Conservation (phyloP, 2,888 invertebrate species). For the Linnaemya vulpina region DNA sequence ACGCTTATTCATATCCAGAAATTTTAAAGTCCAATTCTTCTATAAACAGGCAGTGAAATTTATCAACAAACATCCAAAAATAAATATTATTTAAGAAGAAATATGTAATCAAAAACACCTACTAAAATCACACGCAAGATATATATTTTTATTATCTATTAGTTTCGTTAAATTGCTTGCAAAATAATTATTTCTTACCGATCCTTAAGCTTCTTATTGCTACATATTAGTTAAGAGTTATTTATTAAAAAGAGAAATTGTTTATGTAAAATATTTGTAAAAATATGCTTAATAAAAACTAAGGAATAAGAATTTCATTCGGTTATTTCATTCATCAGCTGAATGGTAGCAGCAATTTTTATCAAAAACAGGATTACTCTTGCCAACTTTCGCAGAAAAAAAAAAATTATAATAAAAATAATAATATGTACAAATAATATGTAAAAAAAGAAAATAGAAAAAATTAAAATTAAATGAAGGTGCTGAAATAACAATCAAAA, state of each 20-base stretch:
- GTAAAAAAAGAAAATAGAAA: too few relatives aligned
- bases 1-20: too few relatives aligned
- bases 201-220: neutral
- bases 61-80: neutral
- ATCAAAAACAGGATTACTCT: too few relatives aligned
- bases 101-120: neutral
- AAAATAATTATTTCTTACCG: slow-evolving; percentile 7
- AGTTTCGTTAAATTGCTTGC: slow-evolving; percentile 12
- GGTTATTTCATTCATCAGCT: too few relatives aligned
- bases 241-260: slow-evolving; percentile 22
- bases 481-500: too few relatives aligned
- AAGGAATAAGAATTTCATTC: slow-evolving; percentile 1
- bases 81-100: neutral
- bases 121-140: neutral
- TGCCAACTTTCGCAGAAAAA: too few relatives aligned
- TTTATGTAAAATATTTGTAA: slow-evolving; percentile 48
- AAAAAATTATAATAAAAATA: too few relatives aligned
- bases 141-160: neutral
- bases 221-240: slow-evolving; percentile 13
- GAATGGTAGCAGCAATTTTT: too few relatives aligned
- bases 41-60: neutral
- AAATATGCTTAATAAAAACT: slow-evolving; percentile 32
- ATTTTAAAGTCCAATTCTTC: too few relatives aligned
- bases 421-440: too few relatives aligned
- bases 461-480: too few relatives aligned